These are phyloP conservation scores for Pao palembangensis DNA, from an alignment of 2,113 vertebrate genomes.

Conservation along the genomic window DNA sequence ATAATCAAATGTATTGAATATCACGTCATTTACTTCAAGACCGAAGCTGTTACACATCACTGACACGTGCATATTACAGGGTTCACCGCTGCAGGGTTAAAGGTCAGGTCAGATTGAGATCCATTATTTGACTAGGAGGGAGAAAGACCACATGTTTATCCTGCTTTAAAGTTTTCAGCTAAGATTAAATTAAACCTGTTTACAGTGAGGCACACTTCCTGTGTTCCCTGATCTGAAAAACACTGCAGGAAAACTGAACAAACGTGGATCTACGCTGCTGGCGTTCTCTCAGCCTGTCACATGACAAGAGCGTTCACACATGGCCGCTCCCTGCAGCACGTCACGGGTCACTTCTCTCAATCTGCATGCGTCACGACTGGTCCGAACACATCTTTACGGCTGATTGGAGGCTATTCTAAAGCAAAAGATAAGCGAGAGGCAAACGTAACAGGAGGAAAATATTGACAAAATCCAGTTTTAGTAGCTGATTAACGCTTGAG, in stretches of 20 bases:
- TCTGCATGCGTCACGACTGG: background rate
- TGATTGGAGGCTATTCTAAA: background rate
- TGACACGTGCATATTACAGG: too few relatives aligned
- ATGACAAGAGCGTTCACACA: conserved; percentile 10
- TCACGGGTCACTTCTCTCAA: conserved; percentile 14
- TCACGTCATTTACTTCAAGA: background rate
- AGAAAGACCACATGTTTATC: too few relatives aligned
- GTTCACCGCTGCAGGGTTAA: too few relatives aligned
- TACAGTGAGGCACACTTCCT: background rate
- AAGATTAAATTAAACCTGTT: too few relatives aligned
- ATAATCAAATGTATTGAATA: too few relatives aligned
- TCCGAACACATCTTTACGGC: background rate
- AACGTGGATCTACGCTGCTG: background rate
- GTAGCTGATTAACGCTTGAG: background rate
- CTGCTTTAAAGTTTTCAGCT: too few relatives aligned
- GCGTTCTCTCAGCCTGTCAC: conserved; percentile 23
- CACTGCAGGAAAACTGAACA: background rate
- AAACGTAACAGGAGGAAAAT: too few relatives aligned
- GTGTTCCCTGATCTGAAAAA: conserved; percentile 17
- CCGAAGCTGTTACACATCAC: too few relatives aligned
- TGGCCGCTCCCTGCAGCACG: conserved; percentile 9
- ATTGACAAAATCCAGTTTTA: too few relatives aligned
- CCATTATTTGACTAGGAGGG: too few relatives aligned
- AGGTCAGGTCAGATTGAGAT: too few relatives aligned
- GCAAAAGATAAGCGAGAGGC: too few relatives aligned